phyloP scores from a whole-genome alignment of 2,113 vertebrate genomes.

The Pholis gunnellus region DNA sequence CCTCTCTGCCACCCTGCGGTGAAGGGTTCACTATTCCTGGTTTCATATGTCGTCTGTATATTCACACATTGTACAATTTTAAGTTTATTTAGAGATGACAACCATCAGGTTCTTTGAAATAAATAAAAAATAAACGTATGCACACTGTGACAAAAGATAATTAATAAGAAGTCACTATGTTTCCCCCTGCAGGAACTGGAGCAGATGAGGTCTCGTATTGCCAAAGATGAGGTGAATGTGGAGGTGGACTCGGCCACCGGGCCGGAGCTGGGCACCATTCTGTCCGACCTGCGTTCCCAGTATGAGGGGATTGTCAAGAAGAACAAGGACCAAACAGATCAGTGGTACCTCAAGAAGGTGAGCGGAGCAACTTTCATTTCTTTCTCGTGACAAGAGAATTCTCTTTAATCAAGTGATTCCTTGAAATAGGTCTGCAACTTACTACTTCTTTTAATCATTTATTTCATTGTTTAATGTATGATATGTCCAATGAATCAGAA shows the following conservation, averaged over 20 bases:
- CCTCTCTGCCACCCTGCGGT: conserved; percentile 50
- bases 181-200: conserved; percentile 80
- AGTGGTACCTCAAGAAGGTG: conserved; percentile 88
- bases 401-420: not conserved
- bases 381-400: not conserved
- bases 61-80: not conserved
- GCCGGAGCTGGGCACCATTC: conserved; percentile 80
- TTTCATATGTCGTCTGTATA: conserved; percentile 17
- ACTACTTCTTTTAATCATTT: not conserved
- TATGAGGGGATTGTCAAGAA: conserved; percentile 86
- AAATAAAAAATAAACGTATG: not conserved
- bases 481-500: not conserved
- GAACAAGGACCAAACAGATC: conserved; percentile 86
- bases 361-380: not conserved
- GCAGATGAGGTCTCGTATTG: conserved; percentile 78
- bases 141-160: conserved; percentile 6
- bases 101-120: not conserved
- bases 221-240: conserved; percentile 84
- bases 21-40: conserved; percentile 51
- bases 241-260: conserved; percentile 82
- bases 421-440: not conserved
- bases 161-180: not conserved
- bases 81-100: not conserved
- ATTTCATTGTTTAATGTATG: not conserved
- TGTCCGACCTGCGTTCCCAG: conserved; percentile 83